Conservation (phyloP, 2,797 vertebrate genomes). For the Silurus lanzhouensis region DNA sequence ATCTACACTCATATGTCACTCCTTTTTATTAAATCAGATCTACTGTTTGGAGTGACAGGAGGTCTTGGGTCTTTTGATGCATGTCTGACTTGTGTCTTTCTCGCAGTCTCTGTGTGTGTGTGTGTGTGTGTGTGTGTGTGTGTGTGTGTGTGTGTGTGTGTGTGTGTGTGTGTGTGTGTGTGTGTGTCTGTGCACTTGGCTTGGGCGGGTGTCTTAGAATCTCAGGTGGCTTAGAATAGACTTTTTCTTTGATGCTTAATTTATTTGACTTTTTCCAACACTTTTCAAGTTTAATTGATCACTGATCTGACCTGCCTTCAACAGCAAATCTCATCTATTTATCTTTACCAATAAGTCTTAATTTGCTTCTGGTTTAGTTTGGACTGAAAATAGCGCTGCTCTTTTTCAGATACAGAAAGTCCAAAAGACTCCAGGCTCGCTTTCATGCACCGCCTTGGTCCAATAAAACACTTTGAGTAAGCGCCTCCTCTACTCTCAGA, state of each 20-base stretch:
- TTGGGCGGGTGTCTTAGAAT: too few relatives aligned
- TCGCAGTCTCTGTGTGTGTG: background rate
- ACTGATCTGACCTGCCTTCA: background rate
- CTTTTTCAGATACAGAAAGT: slow-evolving; percentile 69
- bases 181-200: too few relatives aligned
- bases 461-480: slow-evolving; percentile 77
- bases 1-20: slow-evolving; percentile 1
- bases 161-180: too few relatives aligned
- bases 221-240: background rate
- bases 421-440: slow-evolving; percentile 72
- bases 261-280: background rate
- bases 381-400: slow-evolving; percentile 63
- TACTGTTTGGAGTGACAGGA: slow-evolving; percentile 13
- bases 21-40: slow-evolving; percentile 3
- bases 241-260: background rate
- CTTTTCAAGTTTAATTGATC: background rate
- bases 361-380: slow-evolving; percentile 32
- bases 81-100: background rate
- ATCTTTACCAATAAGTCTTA: background rate
- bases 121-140: slow-evolving; percentile 22
- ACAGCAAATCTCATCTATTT: background rate
- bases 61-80: slow-evolving; percentile 24
- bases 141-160: background rate
- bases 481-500: slow-evolving; percentile 62
- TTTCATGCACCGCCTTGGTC: slow-evolving; percentile 82